Conservation (phyloP, 2,113 vertebrate species). For the Castor canadensis region DNA sequence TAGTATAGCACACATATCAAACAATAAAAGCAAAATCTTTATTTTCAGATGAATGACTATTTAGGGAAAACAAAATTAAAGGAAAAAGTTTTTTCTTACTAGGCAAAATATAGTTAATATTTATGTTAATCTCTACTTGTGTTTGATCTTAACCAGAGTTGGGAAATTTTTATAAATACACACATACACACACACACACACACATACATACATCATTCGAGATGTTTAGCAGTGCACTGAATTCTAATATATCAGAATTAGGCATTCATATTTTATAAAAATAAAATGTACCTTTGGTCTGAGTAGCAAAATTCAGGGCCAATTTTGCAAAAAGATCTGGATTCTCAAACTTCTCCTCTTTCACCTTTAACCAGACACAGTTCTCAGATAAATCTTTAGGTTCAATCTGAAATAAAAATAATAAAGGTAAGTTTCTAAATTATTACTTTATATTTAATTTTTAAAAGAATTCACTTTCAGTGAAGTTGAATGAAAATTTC, state of each 20-base stretch:
- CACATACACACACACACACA: too few species aligned
- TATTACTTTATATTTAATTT: not conserved
- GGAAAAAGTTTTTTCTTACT: not conserved
- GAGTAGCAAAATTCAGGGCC: slow-evolving; percentile 92
- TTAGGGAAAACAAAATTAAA: slow-evolving; percentile 2
- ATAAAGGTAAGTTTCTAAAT: not conserved
- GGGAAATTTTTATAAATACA: too few species aligned
- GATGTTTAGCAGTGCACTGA: not conserved
- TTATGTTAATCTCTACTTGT: not conserved
- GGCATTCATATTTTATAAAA: slow-evolving; percentile 28
- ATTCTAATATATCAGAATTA: slow-evolving; percentile 5
- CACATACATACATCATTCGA: not conserved
- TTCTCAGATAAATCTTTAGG: slow-evolving; percentile 96
- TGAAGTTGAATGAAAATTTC: not conserved
- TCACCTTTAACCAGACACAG: slow-evolving; percentile 98
- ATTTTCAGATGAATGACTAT: not conserved
- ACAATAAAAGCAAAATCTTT: not conserved
- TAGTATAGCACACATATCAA: not conserved
- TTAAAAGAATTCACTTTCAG: slow-evolving; percentile 7
- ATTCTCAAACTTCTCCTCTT: slow-evolving; percentile 95
- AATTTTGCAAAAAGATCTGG: slow-evolving; percentile 94
- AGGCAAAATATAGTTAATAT: not conserved
- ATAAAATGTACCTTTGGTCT: slow-evolving; percentile 92
- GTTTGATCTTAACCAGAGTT: not conserved
- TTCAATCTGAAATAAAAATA: slow-evolving; percentile 92